phyloP scores from a whole-genome alignment of 2,888 invertebrate species.

The Lasioglossum figueresi region DNA sequence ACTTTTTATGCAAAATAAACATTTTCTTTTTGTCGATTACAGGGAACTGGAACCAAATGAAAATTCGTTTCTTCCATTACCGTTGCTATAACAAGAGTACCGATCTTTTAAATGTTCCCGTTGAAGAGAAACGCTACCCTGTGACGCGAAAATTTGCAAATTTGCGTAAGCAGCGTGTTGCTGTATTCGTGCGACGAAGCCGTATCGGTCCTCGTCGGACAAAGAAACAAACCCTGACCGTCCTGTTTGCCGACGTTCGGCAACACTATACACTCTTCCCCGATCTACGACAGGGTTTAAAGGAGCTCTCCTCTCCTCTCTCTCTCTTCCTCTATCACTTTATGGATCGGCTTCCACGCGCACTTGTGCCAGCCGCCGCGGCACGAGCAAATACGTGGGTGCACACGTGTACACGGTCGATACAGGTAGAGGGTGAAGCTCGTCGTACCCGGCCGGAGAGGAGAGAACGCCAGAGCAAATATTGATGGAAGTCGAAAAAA shows the following conservation, averaged over 20 bases:
- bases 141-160: not conserved
- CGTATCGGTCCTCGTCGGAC: not conserved
- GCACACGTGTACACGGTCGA: slow-evolving; percentile 59
- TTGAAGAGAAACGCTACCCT: too few relatives aligned
- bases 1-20: not conserved
- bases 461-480: slow-evolving; percentile 59
- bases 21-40: not conserved
- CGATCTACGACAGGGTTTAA: slow-evolving; percentile 47
- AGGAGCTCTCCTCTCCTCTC: slow-evolving; percentile 41
- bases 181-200: not conserved
- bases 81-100: too few relatives aligned
- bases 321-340: slow-evolving; percentile 22
- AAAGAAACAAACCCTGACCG: slow-evolving; percentile 26
- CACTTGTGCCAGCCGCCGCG: slow-evolving; percentile 50
- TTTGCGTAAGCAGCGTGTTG: too few relatives aligned
- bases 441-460: slow-evolving; percentile 45
- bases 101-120: too few relatives aligned
- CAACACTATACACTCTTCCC: slow-evolving; percentile 66
- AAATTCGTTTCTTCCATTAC: too few relatives aligned
- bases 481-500: slow-evolving; percentile 71
- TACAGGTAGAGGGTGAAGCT: slow-evolving; percentile 57
- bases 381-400: slow-evolving; percentile 49
- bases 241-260: slow-evolving; percentile 64
- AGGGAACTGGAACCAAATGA: not conserved
- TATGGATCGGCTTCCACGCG: slow-evolving; percentile 62